Evolutionary conservation across 2,113 vertebrate genomes (phyloP).

Genomic region (Dascyllus trimaculatus): DNA sequence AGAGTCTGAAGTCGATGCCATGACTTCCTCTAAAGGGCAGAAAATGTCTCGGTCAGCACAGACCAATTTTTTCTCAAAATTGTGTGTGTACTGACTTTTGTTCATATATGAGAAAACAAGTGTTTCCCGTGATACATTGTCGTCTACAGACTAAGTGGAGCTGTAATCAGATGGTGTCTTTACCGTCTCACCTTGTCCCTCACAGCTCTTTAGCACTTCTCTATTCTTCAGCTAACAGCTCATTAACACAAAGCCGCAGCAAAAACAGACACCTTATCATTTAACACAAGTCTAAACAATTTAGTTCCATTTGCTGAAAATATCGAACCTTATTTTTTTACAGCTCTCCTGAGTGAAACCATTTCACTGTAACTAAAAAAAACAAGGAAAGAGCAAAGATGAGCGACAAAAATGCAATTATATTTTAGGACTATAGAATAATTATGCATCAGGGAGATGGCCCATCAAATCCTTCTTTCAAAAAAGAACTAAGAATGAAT

Average conservation of each 20-base stretch:
- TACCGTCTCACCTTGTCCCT: constrained; percentile 20
- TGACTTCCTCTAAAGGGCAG: background rate
- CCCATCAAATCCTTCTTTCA: constrained; percentile 14
- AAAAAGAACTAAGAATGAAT: constrained; percentile 8
- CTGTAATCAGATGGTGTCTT: constrained; percentile 12
- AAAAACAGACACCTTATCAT: constrained; percentile 8
- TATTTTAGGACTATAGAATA: constrained; percentile 47
- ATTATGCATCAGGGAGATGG: constrained; percentile 39
- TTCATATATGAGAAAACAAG: background rate
- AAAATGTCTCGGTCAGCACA: background rate
- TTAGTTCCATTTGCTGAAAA: constrained; percentile 26
- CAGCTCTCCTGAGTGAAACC: constrained; percentile 23
- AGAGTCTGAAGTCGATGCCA: background rate
- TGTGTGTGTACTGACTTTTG: background rate
- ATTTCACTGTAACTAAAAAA: constrained; percentile 17
- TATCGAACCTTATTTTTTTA: constrained; percentile 15
- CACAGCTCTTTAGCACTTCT: constrained; percentile 44
- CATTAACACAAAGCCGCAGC: constrained; percentile 33
- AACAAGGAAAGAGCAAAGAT: constrained; percentile 36
- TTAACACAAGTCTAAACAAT: constrained; percentile 37
- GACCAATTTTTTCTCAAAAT: background rate
- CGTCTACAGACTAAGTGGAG: constrained; percentile 10
- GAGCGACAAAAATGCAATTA: constrained; percentile 45
- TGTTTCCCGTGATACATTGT: background rate
- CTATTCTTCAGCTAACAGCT: constrained; percentile 18